Evolutionary conservation across 2,113 vertebrate genomes (phyloP).

Genomic region (Neodon shergylaensis): DNA sequence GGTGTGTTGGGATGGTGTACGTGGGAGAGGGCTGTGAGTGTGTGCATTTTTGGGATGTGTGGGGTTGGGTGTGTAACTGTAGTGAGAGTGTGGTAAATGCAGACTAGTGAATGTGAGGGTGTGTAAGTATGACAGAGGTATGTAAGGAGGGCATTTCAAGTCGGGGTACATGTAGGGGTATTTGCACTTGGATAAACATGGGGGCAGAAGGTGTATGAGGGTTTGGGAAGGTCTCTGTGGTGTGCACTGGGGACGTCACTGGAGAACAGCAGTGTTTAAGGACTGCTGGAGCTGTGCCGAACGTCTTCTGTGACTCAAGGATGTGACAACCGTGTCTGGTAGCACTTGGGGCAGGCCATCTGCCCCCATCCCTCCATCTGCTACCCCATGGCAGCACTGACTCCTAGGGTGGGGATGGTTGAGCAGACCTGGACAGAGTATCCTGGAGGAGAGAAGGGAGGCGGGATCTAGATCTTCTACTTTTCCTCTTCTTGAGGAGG

Average conservation of each 20-base stretch:
- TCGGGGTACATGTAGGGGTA: neutral
- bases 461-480: neutral
- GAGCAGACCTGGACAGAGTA: slow-evolving; percentile 41
- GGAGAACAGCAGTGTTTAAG: slow-evolving; percentile 49
- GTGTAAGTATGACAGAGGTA: slow-evolving; percentile 17
- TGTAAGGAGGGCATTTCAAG: slow-evolving; percentile 30
- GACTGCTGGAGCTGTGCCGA: slow-evolving; percentile 56
- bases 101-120: neutral
- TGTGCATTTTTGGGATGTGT: slow-evolving; percentile 5
- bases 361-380: neutral
- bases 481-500: slow-evolving; percentile 51
- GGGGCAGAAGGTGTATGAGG: slow-evolving; percentile 2
- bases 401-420: slow-evolving; percentile 50
- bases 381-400: slow-evolving; percentile 1
- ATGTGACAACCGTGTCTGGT: slow-evolving; percentile 55
- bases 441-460: slow-evolving; percentile 30
- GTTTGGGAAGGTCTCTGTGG: slow-evolving; percentile 22
- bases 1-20: neutral
- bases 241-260: slow-evolving; percentile 23
- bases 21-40: neutral
- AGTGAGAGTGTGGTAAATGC: neutral
- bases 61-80: neutral
- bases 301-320: slow-evolving; percentile 56
- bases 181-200: slow-evolving; percentile 34
- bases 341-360: slow-evolving; percentile 49